A percentile compares a stretch with the other conserved stretches of the same genome.
These are phyloP conservation scores for Drosophila gaucha DNA, from an alignment of 2,888 invertebrate species.

Conservation along the genomic window DNA sequence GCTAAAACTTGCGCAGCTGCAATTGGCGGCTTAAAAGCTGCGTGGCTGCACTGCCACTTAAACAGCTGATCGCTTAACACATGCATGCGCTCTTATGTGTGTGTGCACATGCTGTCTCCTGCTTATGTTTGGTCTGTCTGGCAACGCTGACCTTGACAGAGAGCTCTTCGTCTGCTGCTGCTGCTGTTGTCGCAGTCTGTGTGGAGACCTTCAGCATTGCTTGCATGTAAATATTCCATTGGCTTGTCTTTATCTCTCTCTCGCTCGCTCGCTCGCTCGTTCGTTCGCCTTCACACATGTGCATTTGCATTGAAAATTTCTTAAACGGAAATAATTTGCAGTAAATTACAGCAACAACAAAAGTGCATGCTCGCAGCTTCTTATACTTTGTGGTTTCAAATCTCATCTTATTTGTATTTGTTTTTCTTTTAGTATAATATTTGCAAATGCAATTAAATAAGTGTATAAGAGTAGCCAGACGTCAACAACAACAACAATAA, in stretches of 20 bases:
- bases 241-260: slow-evolving; percentile 29
- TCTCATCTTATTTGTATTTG: neutral
- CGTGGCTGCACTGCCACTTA: slow-evolving; percentile 1
- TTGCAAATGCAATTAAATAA: slow-evolving; percentile 9
- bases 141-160: slow-evolving; percentile 48
- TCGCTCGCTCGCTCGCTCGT: neutral
- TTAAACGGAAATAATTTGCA: slow-evolving; percentile 9
- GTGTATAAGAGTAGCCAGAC: slow-evolving; percentile 1
- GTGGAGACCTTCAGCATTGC: slow-evolving; percentile 11
- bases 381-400: neutral
- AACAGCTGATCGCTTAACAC: slow-evolving; percentile 32
- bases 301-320: slow-evolving; percentile 11
- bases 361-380: neutral
- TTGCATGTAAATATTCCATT: slow-evolving; percentile 39
- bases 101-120: neutral
- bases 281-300: neutral
- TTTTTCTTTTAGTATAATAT: slow-evolving; percentile 14
- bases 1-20: neutral
- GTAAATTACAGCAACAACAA: slow-evolving; percentile 6
- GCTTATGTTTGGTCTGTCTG: slow-evolving; percentile 31
- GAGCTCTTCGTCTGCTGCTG: neutral
- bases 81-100: neutral
- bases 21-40: neutral
- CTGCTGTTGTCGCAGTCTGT: slow-evolving; percentile 5
- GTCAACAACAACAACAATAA: slow-evolving; percentile 7